A percentile compares a stretch with the other conserved stretches of the same genome.
Conservation (phyloP, 2,888 invertebrate species). For the Acanthoscelides obtectus region DNA sequence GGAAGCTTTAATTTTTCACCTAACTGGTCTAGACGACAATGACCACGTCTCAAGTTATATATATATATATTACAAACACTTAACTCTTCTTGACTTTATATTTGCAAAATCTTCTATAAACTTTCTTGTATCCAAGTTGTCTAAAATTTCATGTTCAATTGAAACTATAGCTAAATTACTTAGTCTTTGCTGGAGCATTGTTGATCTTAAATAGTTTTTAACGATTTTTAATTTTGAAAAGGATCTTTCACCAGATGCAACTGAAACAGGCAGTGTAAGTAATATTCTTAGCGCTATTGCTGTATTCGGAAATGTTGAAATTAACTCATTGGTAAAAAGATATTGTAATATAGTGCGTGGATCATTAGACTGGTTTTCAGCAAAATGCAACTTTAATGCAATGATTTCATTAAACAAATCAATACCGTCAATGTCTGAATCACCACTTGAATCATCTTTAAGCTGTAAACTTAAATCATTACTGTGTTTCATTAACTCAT, state of each 20-base stretch:
- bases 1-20: too few relatives aligned
- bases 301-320: slow-evolving; percentile 2
- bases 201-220: slow-evolving; percentile 5
- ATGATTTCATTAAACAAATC: slow-evolving; percentile 6
- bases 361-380: slow-evolving; percentile 4
- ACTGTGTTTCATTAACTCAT: slow-evolving; percentile 7
- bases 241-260: too few relatives aligned
- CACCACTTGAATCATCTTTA: not conserved
- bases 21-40: too few relatives aligned
- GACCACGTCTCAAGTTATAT: too few relatives aligned
- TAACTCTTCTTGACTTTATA: too few relatives aligned
- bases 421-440: too few relatives aligned
- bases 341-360: slow-evolving; percentile 1
- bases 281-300: slow-evolving; percentile 2
- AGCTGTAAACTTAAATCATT: not conserved
- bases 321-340: too few relatives aligned
- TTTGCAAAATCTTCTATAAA: too few relatives aligned
- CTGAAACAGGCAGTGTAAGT: slow-evolving; percentile 6
- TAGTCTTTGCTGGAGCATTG: slow-evolving; percentile 3
- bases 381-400: slow-evolving; percentile 4
- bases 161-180: slow-evolving; percentile 1
- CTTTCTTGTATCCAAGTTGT: too few relatives aligned
- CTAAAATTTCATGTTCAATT: too few relatives aligned
- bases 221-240: slow-evolving; percentile 3
- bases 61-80: too few relatives aligned